These are phyloP conservation scores for Dermatemys mawii DNA, from an alignment of 2,113 vertebrate species.

Conservation along the genomic window DNA sequence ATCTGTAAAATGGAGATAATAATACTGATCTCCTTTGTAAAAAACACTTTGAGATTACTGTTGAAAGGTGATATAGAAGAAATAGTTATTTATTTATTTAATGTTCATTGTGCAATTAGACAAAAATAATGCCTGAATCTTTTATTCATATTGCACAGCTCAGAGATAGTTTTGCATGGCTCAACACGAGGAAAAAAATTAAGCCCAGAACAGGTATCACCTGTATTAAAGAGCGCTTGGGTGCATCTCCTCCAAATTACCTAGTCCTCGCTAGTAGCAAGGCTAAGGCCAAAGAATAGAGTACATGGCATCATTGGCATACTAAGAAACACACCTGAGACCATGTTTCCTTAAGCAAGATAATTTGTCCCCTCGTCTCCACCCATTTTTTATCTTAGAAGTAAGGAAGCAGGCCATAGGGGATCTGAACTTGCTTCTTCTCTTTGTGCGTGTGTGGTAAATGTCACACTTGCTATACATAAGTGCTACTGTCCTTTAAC, in stretches of 20 bases:
- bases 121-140: background rate
- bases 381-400: background rate
- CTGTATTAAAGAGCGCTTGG: background rate
- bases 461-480: background rate
- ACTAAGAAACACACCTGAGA: background rate
- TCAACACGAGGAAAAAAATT: background rate
- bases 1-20: background rate
- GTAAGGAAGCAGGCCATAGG: background rate
- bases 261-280: background rate
- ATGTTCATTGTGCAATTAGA: background rate
- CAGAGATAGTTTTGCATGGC: background rate
- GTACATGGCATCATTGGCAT: background rate
- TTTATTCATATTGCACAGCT: background rate
- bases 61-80: background rate
- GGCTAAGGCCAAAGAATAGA: background rate
- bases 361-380: background rate
- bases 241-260: background rate
- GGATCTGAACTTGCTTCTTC: background rate
- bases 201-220: background rate
- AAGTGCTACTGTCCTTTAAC: background rate
- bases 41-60: background rate
- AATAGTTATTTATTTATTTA: background rate
- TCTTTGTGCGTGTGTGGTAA: background rate
- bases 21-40: too few species aligned
- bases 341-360: rapidly evolving